These are phyloP conservation scores for Clinocottus analis DNA, from an alignment of 2,113 vertebrate genomes.

Conservation along the genomic window DNA sequence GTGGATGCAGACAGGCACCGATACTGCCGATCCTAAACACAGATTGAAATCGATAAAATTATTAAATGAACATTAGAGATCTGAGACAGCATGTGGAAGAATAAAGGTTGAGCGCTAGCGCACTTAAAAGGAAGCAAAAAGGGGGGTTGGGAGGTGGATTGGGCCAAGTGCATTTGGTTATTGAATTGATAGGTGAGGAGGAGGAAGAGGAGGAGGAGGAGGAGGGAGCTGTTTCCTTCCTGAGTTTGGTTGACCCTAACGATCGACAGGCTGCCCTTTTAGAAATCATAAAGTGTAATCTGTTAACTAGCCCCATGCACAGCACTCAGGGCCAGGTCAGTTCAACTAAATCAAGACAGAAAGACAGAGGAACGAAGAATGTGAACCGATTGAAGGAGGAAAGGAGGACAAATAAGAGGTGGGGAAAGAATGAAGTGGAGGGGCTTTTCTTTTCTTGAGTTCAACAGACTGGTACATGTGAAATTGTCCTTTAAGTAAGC, in stretches of 20 bases:
- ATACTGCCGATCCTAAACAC: background rate
- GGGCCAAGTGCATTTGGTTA: constrained; percentile 64
- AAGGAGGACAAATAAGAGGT: background rate
- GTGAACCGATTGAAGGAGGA: background rate
- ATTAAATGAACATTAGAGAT: constrained; percentile 49
- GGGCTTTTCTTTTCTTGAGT: background rate
- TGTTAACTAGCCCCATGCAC: constrained; percentile 54
- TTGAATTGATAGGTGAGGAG: constrained; percentile 61
- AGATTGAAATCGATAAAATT: constrained; percentile 43
- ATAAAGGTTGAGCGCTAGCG: constrained; percentile 32
- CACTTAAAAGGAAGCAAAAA: constrained; percentile 10
- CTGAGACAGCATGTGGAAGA: constrained; percentile 29
- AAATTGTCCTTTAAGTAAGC: background rate
- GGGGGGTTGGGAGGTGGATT: constrained; percentile 11
- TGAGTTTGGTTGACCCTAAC: constrained; percentile 70
- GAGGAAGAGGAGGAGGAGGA: constrained; percentile 51
- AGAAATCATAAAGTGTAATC: constrained; percentile 51
- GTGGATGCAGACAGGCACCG: background rate
- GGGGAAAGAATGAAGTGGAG: background rate
- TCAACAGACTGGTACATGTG: background rate
- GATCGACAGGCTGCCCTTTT: constrained; percentile 58
- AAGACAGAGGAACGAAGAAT: background rate
- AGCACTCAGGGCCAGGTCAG: constrained; percentile 19
- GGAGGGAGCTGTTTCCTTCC: constrained; percentile 73
- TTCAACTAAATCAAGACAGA: constrained; percentile 30